Percentiles rank a stretch among this genome's conserved stretches.
Evolutionary conservation across 35 echinoderm and acorn worm genomes (phyloP).

Genomic region (Strongylocentrotus purpuratus): DNA sequence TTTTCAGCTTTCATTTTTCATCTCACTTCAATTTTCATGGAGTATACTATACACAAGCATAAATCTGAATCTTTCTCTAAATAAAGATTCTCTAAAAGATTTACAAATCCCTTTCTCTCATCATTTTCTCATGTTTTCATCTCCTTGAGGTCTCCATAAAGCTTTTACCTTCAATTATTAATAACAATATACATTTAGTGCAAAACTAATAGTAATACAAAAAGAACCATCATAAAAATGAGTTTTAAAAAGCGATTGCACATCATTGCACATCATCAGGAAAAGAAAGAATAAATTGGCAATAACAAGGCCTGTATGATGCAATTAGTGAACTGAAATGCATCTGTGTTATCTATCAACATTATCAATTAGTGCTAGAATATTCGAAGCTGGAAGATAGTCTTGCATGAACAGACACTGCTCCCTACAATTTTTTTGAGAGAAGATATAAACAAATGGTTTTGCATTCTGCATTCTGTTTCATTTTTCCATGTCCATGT

Average conservation of each 20-base stretch:
- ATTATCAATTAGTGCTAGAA: background rate
- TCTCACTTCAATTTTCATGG: no score
- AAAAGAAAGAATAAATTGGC: background rate
- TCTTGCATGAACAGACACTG: background rate
- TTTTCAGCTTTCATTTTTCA: no score
- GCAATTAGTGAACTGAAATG: background rate
- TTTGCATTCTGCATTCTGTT: background rate
- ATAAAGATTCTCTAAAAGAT: no score
- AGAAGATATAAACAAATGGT: background rate
- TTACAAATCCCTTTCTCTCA: no score
- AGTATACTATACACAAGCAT: no score
- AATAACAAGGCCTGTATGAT: background rate
- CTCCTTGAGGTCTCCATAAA: no score
- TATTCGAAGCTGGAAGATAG: background rate
- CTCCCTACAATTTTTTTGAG: background rate
- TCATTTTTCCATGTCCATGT: background rate
- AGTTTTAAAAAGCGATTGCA: background rate
- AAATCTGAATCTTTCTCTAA: no score
- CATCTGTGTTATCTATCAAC: background rate
- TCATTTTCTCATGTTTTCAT: no score
- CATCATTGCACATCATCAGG: background rate
- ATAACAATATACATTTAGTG: no score
- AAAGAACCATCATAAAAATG: background rate
- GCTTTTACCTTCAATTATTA: no score
- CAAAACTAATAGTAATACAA: no score